Evolutionary conservation across 2,113 vertebrate genomes (phyloP), one percentile per base, ranked within the genome.

Genomic region (Petrocephalus zakoni): DNA sequence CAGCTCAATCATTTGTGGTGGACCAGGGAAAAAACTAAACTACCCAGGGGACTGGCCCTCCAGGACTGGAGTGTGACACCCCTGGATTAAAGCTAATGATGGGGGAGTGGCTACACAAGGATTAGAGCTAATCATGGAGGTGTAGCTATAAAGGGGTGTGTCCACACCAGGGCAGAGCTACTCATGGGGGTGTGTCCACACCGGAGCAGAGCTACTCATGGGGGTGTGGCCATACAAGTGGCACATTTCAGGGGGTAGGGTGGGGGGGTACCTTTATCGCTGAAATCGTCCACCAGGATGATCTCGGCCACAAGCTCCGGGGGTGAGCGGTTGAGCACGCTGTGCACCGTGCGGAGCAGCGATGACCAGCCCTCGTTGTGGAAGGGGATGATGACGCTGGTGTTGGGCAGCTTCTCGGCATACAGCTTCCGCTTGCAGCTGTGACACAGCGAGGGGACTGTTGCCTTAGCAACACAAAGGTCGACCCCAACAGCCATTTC

Each of bases 321-420:
- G 0, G 97, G 97, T 0, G 96, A 97, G 87, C 97, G 97, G 93
- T 95, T 96, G 7, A 97, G 95, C 75, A 97, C 93, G 1, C 97
- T 97, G 94, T 97, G 97, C 17, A 97, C 96, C 0, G 97, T 98
- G 21, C 97, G 95, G 1, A 98, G 96, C 19, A 98, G 96, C 0
- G 97, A 97, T 2, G 97, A 97, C 97, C 97, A 98, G 25, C 97
- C 97, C 81, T 98, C 97, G 0, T 98, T 98, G 93, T 98, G 97
- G 95, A 98, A 97, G 0, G 97, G 97, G 89, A 98, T 97, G 84
- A 98, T 97, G 93, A 98, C 94, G 9, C 97, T 98, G 78, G 97
- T 97, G 94, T 97, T 97, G 0, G 97, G 97, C 0, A 98, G 96
- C 19, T 93, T 94, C 92, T 96, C 95, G 89, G 95, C 91, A 89